Conservation (phyloP, 2,113 vertebrate genomes). For the Tursiops truncatus region DNA sequence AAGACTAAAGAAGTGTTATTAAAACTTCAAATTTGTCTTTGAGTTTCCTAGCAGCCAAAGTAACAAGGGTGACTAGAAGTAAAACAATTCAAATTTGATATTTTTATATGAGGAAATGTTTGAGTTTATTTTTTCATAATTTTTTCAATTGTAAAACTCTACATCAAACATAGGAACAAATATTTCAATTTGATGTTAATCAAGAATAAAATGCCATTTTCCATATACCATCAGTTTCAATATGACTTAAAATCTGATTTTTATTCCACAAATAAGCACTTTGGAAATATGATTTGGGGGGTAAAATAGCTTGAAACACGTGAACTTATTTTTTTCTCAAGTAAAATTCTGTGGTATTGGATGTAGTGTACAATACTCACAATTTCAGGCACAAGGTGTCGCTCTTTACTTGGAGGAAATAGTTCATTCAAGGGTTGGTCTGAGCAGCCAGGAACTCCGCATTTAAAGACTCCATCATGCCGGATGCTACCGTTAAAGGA, state of each 20-base stretch:
- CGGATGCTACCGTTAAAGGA: conserved; percentile 1
- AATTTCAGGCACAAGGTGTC: conserved; percentile 75
- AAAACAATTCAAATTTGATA: neutral
- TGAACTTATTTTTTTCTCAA: neutral
- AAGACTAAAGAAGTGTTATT: neutral
- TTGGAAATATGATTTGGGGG: neutral
- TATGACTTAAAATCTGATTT: neutral
- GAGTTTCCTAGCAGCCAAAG: conserved; percentile 16
- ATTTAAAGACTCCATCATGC: conserved; percentile 1
- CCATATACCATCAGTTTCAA: neutral
- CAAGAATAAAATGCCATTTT: neutral
- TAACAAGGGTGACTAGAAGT: neutral
- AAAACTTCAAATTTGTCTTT: conserved; percentile 1
- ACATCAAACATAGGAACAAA: neutral
- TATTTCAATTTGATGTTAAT: neutral
- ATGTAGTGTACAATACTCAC: conserved; percentile 33
- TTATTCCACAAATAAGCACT: neutral
- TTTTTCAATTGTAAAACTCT: neutral
- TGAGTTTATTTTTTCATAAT: neutral
- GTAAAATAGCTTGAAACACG: neutral
- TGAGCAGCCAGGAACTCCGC: neutral
- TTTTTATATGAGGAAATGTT: neutral
- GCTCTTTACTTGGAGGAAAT: conserved; percentile 69
- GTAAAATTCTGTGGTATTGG: neutral
- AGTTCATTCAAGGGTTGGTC: conserved; percentile 2